Conservation (phyloP, 2,797 vertebrate genomes). For the Eulemur rubriventer region DNA sequence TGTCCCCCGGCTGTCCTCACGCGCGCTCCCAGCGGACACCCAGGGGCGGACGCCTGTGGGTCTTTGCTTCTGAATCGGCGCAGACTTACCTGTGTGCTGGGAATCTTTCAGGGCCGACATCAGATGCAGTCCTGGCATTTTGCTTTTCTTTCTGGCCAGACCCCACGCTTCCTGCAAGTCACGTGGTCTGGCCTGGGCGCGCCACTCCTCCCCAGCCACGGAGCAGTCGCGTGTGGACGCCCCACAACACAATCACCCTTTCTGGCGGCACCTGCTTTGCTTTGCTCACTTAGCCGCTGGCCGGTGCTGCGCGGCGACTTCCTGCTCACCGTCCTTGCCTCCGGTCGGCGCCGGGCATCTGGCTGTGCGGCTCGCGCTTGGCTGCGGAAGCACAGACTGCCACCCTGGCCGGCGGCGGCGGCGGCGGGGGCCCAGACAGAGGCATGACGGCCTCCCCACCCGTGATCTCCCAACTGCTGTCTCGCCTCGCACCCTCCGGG, state of each 20-base stretch:
- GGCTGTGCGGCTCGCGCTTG: rapidly evolving
- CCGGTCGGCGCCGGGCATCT: rapidly evolving
- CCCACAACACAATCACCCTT: rapidly evolving
- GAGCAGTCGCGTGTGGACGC: not conserved
- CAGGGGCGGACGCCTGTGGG: too few species aligned
- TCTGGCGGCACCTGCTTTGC: rapidly evolving
- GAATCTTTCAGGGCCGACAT: too few species aligned
- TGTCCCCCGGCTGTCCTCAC: too few species aligned
- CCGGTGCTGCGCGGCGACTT: not conserved
- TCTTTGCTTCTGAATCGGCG: not conserved
- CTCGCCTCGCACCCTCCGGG: not conserved
- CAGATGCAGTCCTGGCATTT: not conserved
- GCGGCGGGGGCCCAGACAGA: not conserved
- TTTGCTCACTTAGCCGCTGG: not conserved
- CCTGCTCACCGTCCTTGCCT: rapidly evolving
- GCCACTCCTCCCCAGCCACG: not conserved
- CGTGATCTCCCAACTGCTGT: too few species aligned
- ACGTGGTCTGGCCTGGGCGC: not conserved
- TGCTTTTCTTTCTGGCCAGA: not conserved
- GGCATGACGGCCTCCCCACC: not conserved
- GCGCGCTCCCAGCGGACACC: too few species aligned
- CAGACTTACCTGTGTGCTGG: too few species aligned
- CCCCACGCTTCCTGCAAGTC: not conserved
- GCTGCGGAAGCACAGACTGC: not conserved
- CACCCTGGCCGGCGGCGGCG: too few species aligned